Evolutionary conservation across 1,140 invertebrate species (phyloP).

Genomic region (Drosophila santomea): DNA sequence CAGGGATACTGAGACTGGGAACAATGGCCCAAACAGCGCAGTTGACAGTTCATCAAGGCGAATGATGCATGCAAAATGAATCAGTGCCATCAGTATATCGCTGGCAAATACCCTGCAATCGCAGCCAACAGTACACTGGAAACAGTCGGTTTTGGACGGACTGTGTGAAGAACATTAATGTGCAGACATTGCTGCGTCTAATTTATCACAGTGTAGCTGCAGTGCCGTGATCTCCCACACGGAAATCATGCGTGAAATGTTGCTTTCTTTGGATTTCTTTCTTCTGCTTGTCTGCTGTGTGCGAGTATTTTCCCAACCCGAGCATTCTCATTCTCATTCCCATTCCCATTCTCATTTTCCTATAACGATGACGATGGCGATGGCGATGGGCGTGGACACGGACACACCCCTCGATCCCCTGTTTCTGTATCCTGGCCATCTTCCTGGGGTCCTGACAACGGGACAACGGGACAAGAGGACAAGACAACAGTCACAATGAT

Average conservation of each 20-base stretch:
- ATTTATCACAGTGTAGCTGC: not conserved
- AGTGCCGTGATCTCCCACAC: slow-evolving; percentile 11
- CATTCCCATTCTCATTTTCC: slow-evolving; percentile 36
- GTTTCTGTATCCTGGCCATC: slow-evolving; percentile 4
- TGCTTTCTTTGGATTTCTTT: slow-evolving; percentile 32
- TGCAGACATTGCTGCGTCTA: too few species aligned
- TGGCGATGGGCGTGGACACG: slow-evolving; percentile 58
- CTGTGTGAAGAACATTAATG: not conserved
- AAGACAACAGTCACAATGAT: slow-evolving; percentile 62
- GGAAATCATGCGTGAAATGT: slow-evolving; percentile 65
- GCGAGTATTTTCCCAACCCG: slow-evolving; percentile 43
- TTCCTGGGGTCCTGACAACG: slow-evolving; percentile 3
- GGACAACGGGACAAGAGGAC: slow-evolving; percentile 17
- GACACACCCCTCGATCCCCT: slow-evolving; percentile 39
- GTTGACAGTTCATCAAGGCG: slow-evolving; percentile 82
- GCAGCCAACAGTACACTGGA: not conserved
- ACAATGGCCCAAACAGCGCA: slow-evolving; percentile 59
- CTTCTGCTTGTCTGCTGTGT: slow-evolving; percentile 22
- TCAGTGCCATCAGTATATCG: slow-evolving; percentile 1
- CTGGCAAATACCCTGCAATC: slow-evolving; percentile 13
- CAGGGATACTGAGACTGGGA: not conserved
- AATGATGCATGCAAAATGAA: slow-evolving; percentile 80
- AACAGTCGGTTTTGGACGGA: too few species aligned
- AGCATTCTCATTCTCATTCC: slow-evolving; percentile 20
- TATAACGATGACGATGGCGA: slow-evolving; percentile 19